Conservation (phyloP, 2,113 vertebrate species). For the Candoia aspera region DNA sequence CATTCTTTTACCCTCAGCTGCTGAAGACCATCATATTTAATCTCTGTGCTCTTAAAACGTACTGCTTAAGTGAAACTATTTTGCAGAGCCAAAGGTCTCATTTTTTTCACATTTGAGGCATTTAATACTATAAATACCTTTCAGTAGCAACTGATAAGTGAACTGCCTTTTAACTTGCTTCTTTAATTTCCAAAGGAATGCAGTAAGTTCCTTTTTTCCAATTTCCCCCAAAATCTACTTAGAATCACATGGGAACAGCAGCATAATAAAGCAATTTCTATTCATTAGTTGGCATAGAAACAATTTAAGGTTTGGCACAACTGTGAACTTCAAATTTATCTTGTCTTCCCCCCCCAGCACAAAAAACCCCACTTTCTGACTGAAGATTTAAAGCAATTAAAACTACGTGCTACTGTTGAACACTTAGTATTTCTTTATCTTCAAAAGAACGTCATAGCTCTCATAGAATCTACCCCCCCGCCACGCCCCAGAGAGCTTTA, state of each 20-base stretch:
- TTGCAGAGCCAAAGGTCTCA: not conserved
- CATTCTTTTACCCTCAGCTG: not conserved
- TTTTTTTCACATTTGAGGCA: not conserved
- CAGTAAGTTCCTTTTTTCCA: not conserved
- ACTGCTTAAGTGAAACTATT: not conserved
- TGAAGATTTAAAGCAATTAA: not conserved
- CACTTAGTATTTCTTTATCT: constrained; percentile 14
- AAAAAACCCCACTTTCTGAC: not conserved
- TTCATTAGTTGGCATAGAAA: not conserved
- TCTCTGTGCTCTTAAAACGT: not conserved
- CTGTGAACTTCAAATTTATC: not conserved
- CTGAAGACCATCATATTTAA: not conserved
- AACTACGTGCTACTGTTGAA: not conserved
- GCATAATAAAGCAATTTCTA: not conserved
- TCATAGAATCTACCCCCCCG: not conserved
- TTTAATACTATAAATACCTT: constrained; percentile 3
- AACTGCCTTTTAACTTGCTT: not conserved
- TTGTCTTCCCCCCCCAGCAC: not conserved
- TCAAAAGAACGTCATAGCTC: constrained; percentile 10
- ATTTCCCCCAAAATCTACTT: not conserved
- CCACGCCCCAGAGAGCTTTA: not conserved
- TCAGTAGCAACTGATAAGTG: not conserved
- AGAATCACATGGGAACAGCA: not conserved
- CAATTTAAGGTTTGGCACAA: not conserved
- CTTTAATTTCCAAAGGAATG: not conserved